Conservation (phyloP, 2,113 vertebrate species). For the Sterrhoptilus dennistouni region DNA sequence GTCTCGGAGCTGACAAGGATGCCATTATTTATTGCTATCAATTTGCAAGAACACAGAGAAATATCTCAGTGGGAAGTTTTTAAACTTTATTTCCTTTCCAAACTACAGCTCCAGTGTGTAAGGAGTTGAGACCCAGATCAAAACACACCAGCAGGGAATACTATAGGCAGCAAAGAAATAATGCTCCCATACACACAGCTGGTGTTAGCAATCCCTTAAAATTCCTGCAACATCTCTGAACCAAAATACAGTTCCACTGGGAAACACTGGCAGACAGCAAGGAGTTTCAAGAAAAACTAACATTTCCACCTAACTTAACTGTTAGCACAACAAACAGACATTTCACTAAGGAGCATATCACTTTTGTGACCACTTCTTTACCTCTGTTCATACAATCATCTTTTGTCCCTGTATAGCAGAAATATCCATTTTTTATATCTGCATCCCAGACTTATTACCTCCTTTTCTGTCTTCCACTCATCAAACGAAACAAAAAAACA, state of each 20-base stretch:
- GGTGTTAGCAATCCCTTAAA: not conserved
- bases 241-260: not conserved
- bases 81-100: not conserved
- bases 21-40: not conserved
- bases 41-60: not conserved
- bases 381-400: not conserved
- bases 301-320: not conserved
- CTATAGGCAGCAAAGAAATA: not conserved
- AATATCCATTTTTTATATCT: not conserved
- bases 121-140: not conserved
- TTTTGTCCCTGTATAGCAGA: not conserved
- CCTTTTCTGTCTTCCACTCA: not conserved
- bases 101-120: not conserved
- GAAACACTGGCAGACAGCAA: not conserved
- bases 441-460: not conserved
- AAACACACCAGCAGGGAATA: not conserved
- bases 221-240: not conserved
- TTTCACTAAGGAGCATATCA: not conserved
- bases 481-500: not conserved
- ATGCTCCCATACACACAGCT: not conserved
- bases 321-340: not conserved
- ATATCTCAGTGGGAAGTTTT: not conserved
- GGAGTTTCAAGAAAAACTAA: not conserved
- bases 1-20: not conserved
- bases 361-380: not conserved